Percentiles rank a stretch among this genome's conserved stretches.
phyloP scores from a whole-genome alignment of 2,888 invertebrate species.

The Cerceris ruficornis region DNA sequence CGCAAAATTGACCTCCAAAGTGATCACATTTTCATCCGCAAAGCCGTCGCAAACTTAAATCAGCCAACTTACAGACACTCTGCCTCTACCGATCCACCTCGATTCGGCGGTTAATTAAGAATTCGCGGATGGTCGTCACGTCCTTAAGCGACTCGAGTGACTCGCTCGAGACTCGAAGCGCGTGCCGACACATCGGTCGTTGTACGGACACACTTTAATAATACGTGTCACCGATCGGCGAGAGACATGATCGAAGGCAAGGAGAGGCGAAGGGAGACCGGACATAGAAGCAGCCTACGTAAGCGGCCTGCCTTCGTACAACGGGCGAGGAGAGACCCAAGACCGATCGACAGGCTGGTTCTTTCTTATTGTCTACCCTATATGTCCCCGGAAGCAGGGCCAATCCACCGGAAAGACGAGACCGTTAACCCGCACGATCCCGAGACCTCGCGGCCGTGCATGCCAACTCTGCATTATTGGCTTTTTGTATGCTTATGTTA shows the following conservation, averaged over 20 bases:
- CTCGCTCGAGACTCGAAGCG: conserved; percentile 58
- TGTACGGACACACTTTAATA: conserved; percentile 75
- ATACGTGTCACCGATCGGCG: conserved; percentile 68
- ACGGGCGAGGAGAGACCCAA: conserved; percentile 27
- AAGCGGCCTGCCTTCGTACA: conserved; percentile 47
- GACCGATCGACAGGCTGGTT: conserved; percentile 35
- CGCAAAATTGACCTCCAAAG: no score
- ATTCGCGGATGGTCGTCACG: conserved; percentile 51
- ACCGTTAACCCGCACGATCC: conserved; percentile 81
- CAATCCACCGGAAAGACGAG: conserved; percentile 81
- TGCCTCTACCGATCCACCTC: no score
- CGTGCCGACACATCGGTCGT: conserved; percentile 72
- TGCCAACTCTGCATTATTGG: conserved; percentile 78
- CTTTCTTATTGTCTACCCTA: conserved; percentile 80
- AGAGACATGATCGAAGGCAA: conserved; percentile 8
- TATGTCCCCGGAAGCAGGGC: conserved; percentile 82
- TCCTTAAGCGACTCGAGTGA: conserved; percentile 51
- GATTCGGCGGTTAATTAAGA: not conserved
- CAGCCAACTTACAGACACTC: no score
- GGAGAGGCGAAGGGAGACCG: conserved; percentile 36
- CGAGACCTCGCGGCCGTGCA: conserved; percentile 79
- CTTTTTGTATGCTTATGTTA: conserved; percentile 74
- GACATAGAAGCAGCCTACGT: conserved; percentile 46
- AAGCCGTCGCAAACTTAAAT: no score
- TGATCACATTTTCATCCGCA: no score